These are phyloP conservation scores for Automeris io DNA, from an alignment of 2,888 invertebrate species.

Conservation along the genomic window DNA sequence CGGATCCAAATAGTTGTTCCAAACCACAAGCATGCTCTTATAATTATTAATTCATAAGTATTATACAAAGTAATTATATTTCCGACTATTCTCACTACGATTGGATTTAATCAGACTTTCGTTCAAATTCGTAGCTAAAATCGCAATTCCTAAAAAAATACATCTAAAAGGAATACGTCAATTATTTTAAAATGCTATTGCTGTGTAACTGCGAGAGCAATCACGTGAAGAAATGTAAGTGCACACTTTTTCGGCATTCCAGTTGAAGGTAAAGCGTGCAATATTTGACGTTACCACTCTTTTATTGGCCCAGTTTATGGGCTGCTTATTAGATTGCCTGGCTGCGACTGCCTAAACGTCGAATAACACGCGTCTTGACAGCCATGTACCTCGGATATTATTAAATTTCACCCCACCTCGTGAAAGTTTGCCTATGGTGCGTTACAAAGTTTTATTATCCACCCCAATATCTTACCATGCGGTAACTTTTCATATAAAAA, in stretches of 20 bases:
- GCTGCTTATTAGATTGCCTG: constrained; percentile 26
- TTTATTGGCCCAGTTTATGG: constrained; percentile 25
- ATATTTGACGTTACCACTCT: constrained; percentile 24
- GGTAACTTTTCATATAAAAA: background rate
- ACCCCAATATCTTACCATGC: background rate
- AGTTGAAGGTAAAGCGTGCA: constrained; percentile 15
- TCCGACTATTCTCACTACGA: too few relatives aligned
- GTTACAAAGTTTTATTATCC: background rate
- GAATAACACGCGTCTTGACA: constrained; percentile 13
- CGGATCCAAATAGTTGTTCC: too few relatives aligned
- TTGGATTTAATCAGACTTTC: too few relatives aligned
- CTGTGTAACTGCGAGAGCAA: too few relatives aligned
- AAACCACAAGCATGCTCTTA: too few relatives aligned
- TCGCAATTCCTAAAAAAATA: too few relatives aligned
- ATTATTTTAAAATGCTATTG: too few relatives aligned
- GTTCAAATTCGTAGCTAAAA: too few relatives aligned
- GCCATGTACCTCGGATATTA: constrained; percentile 12
- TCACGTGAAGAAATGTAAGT: background rate
- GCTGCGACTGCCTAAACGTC: constrained; percentile 14
- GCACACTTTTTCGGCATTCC: background rate
- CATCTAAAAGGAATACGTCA: too few relatives aligned
- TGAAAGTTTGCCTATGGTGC: constrained; percentile 10
- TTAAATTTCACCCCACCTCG: constrained; percentile 19
- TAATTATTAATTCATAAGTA: too few relatives aligned
- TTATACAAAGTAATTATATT: too few relatives aligned